Evolutionary conservation across 92 coral and sea anemone species (phyloP), one percentile per base, ranked within the genome.

Genomic region (Bergia sp.): DNA sequence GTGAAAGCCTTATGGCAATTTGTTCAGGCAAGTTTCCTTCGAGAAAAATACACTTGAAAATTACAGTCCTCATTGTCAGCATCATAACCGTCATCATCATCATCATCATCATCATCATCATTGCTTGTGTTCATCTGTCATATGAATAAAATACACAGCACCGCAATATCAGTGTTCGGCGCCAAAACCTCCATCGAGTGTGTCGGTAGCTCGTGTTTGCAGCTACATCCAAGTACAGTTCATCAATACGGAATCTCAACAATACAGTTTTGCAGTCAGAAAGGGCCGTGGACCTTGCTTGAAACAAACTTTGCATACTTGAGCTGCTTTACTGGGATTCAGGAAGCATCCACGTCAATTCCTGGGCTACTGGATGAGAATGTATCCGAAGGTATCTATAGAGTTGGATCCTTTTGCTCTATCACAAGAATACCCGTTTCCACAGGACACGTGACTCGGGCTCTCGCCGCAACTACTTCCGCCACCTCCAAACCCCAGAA

Each of bases 401-500:
- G 61, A 7, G 9, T 43, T 66, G 7, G 69, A 16, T 16, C 73
- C 78, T 67, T 81, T 72, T 41, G 43, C 10, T 29, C 73, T 47
- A 9, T 53, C 53, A 47, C 87, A 81, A 5, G 74, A 69, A 73
- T 57, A 64, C 12, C 36, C 49, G 40, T 89, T 89, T 23, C 91
- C 91, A 74, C 88, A 89, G 12, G 87, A 45, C 4, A 44, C 61
- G 65, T 40, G 55, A 18, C 57, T 20, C 39, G 8, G 45, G 20
- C 47, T 18, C 8, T 1, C 58, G 0, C 38, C 41, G 74, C 91
- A 89, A n/a, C 79, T 64, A 20, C 82, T 23, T 23, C 64, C 72
- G 15, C 82, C 66, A 18, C 81, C 44, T 15, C 92, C 92, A 39
- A 90, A 90, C 3, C 92, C 92, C 11, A 90, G 66, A 12, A 64